phyloP scores from a whole-genome alignment of 1,140 invertebrate species.

The Metaphire vulgaris region DNA sequence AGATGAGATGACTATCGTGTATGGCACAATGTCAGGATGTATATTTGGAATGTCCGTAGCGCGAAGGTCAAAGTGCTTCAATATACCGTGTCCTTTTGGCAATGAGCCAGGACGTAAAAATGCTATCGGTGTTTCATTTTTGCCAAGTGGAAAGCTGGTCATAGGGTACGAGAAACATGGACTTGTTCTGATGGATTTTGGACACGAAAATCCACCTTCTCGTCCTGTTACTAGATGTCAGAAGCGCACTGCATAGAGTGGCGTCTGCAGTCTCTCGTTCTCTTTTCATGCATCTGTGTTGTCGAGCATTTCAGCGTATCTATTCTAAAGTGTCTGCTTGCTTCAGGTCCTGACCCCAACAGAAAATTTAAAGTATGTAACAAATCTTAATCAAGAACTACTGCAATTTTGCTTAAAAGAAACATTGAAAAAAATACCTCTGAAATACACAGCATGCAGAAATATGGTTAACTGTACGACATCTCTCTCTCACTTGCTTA shows the following conservation, averaged over 20 bases:
- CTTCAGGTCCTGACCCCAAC: too few species aligned
- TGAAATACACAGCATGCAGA: too few species aligned
- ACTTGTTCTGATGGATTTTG: conserved; percentile 19
- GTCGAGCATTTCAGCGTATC: too few species aligned
- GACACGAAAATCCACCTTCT: not conserved
- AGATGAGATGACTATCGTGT: conserved; percentile 16
- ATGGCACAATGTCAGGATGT: conserved; percentile 26
- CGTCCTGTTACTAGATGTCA: conserved; percentile 1
- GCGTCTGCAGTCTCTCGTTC: too few species aligned
- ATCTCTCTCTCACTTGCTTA: too few species aligned
- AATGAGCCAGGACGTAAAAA: not conserved
- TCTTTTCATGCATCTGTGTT: too few species aligned
- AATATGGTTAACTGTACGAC: too few species aligned
- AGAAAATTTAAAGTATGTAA: too few species aligned
- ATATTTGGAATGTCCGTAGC: conserved; percentile 25
- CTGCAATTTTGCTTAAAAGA: too few species aligned
- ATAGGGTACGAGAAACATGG: conserved; percentile 19
- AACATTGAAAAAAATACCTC: too few species aligned
- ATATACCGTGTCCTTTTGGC: conserved; percentile 20
- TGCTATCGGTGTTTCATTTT: not conserved
- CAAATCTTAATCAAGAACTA: too few species aligned
- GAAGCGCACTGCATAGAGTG: not conserved
- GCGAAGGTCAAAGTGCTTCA: conserved; percentile 18
- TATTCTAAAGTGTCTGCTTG: too few species aligned
- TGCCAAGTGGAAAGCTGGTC: conserved; percentile 6